phyloP scores from a whole-genome alignment of 1,140 invertebrate species.

The Trichonephila inaurata region DNA sequence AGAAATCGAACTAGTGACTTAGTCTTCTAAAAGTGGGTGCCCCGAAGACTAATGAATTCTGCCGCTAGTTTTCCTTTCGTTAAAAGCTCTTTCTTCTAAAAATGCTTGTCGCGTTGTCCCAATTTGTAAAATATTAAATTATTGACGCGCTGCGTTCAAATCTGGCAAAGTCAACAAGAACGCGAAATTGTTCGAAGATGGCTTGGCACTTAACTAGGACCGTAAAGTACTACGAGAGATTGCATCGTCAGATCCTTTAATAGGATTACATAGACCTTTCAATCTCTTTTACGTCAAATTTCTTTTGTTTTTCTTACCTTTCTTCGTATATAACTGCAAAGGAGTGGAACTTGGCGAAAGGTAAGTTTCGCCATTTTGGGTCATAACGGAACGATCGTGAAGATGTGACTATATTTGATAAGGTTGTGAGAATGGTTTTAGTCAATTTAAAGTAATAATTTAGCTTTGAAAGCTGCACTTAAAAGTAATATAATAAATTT shows the following conservation, averaged over 20 bases:
- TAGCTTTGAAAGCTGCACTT: no score
- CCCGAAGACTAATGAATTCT: constrained; percentile 43
- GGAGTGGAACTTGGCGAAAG: not conserved
- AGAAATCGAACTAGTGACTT: constrained; percentile 9
- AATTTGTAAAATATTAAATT: constrained; percentile 61
- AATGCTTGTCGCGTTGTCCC: not conserved
- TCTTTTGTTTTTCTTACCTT: constrained; percentile 49
- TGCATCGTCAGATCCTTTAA: constrained; percentile 67
- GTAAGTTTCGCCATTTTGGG: constrained; percentile 60
- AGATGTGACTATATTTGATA: no score
- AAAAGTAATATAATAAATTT: no score
- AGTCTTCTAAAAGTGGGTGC: not conserved
- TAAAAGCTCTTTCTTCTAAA: constrained; percentile 52
- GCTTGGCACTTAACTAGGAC: constrained; percentile 40
- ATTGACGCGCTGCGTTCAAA: constrained; percentile 23
- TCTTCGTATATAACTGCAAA: constrained; percentile 11
- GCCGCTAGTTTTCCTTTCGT: constrained; percentile 8
- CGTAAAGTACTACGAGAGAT: constrained; percentile 22
- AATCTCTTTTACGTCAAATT: constrained; percentile 66
- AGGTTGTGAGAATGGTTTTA: no score
- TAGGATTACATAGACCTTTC: constrained; percentile 72
- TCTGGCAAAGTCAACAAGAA: constrained; percentile 12
- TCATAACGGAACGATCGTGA: not conserved
- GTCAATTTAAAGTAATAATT: no score
- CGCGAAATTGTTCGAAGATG: constrained; percentile 33